A percentile compares a stretch with the other conserved stretches of the same genome.
Conservation (phyloP, 2,888 invertebrate species). For the Aleiodes testaceus region DNA sequence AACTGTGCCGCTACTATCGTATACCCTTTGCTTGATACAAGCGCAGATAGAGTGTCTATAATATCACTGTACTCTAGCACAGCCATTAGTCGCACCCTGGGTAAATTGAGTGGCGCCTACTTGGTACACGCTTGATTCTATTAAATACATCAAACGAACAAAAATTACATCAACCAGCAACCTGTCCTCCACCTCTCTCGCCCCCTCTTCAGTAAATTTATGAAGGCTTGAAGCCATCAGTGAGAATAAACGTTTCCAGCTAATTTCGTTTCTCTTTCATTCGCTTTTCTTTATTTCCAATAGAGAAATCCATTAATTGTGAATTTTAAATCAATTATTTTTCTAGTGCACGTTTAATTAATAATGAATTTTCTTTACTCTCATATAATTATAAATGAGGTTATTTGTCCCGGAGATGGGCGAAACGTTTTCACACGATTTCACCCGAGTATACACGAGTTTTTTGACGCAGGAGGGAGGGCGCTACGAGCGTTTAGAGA, state of each 20-base stretch:
- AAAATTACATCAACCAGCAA: conserved; percentile 71
- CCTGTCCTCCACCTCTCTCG: conserved; percentile 49
- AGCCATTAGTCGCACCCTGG: conserved; percentile 72
- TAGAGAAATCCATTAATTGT: background rate
- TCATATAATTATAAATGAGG: no score
- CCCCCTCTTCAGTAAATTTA: conserved; percentile 5
- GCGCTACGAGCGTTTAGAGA: conserved; percentile 15
- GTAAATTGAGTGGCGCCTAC: conserved; percentile 71
- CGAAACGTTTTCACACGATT: conserved; percentile 54
- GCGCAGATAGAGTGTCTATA: conserved; percentile 23
- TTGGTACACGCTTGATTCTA: conserved; percentile 72
- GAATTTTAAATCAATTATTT: background rate
- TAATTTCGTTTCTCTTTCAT: background rate
- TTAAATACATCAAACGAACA: conserved; percentile 72
- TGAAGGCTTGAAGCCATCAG: conserved; percentile 24
- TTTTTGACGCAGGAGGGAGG: conserved; percentile 36
- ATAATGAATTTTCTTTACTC: no score
- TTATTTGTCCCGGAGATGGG: conserved; percentile 35
- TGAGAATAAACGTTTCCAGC: conserved; percentile 8
- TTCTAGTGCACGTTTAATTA: no score
- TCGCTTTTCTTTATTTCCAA: conserved; percentile 10
- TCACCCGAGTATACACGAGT: conserved; percentile 37
- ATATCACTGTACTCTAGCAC: conserved; percentile 29
- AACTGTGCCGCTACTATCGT: conserved; percentile 2
- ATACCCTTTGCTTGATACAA: conserved; percentile 31